Base-by-base conservation (phyloP, 2,113 vertebrate species). In the Donacobius atricapilla region DNA sequence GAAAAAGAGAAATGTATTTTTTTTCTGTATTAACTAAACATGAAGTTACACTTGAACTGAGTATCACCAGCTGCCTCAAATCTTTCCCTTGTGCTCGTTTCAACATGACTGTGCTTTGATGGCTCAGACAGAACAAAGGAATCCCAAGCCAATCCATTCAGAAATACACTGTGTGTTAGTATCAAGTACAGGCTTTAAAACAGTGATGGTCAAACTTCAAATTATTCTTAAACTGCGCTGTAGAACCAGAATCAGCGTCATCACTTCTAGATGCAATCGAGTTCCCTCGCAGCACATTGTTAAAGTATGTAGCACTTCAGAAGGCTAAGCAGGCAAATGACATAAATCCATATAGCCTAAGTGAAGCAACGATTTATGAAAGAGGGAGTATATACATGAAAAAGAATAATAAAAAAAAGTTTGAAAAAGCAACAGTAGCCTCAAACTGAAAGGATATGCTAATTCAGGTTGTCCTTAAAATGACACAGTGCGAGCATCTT, bases 301-400 rank as follows among this genome's bases (percentile, higher is more conserved):
- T n/a, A n/a, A n/a, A n/a, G 20, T 28, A 70, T 16, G 24, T 50
- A 77, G 78, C 82, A 96, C 50, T 61, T 61, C 5, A 8, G 66
- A 81, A 85, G 78, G 71, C 77, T 96, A 90, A 94, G 68, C 63
- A 92, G 63, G 30, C 48, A 94, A 89, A 51, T 79, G 27, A 65
- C 60, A 65, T 31, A 71, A 39, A 45, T 83, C 69, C 66, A 83
- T 76, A 79, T 7, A 6, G 33, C 33, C 17, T 76, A 87, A 78
- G 51, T 42, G 71, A 96, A 91, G 31, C 25, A 94, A 90, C 89
- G 66, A 63, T 35, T 78, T 53, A 78, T 61, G 50, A 27, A 30
- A 44, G 6, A 30, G 19, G 24, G 58, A 65, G n/a, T 9, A 48
- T 6, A 2, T 10, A 56, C 2, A 1, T 22, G 10, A 61, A 51